Percentiles rank a stretch among this genome's conserved stretches.
Conservation (phyloP, 1,140 invertebrate genomes). For the Cydia amplana region DNA sequence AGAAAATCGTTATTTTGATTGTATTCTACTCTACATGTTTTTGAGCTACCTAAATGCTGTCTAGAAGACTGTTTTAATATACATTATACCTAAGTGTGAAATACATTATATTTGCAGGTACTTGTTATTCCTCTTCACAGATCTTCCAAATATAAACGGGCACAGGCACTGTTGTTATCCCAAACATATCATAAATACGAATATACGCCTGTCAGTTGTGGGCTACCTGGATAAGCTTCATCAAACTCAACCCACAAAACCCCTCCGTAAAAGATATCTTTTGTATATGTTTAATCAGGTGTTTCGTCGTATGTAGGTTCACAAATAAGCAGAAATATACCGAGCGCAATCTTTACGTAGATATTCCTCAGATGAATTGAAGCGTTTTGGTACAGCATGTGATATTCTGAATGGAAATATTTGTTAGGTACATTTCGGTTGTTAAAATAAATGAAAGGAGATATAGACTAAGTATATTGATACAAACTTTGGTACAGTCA, state of each 20-base stretch:
- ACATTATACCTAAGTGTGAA: no score
- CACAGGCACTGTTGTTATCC: background rate
- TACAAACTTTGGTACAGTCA: background rate
- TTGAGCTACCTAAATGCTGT: no score
- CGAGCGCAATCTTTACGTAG: background rate
- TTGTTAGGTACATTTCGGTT: background rate
- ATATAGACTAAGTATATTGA: background rate
- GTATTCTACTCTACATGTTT: no score
- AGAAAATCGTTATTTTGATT: no score
- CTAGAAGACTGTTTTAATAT: no score
- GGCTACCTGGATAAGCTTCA: background rate
- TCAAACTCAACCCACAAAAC: background rate
- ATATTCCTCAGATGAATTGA: background rate
- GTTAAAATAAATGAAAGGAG: background rate
- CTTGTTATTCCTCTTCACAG: no score
- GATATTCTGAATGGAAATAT: background rate
- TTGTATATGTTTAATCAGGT: conserved; percentile 16
- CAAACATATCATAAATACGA: background rate
- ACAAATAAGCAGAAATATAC: conserved; percentile 6
- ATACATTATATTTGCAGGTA: no score
- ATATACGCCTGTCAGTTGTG: background rate
- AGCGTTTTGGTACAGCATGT: background rate
- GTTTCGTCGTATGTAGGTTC: background rate
- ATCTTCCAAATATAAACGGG: no score
- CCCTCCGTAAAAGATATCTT: conserved; percentile 1